Evolutionary conservation across 2,113 vertebrate species (phyloP).

Genomic region (Ammodytes marinus): DNA sequence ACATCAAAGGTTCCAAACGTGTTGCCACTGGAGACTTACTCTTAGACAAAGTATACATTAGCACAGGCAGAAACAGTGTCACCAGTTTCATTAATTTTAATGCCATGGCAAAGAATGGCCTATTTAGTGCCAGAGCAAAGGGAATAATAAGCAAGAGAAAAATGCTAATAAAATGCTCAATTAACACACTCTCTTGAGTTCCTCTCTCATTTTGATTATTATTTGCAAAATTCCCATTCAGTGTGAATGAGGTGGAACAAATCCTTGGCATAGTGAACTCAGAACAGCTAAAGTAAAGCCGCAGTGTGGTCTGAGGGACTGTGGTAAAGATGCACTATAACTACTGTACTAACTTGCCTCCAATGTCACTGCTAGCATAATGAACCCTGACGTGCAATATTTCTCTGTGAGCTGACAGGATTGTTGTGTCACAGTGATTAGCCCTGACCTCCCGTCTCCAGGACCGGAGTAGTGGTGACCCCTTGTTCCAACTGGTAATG

Average conservation of each 20-base stretch:
- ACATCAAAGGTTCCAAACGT: background rate
- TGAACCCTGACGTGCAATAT: slow-evolving; percentile 62
- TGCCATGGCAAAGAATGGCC: background rate
- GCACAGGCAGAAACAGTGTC: background rate
- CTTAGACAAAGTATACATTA: background rate
- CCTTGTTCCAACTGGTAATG: slow-evolving; percentile 69
- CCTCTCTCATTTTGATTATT: background rate
- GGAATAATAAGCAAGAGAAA: slow-evolving; percentile 1
- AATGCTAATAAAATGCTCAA: background rate
- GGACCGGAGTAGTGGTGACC: slow-evolving; percentile 57
- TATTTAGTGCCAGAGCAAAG: background rate
- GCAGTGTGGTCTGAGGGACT: slow-evolving; percentile 18
- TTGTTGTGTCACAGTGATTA: slow-evolving; percentile 69
- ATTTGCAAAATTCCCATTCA: slow-evolving; percentile 19
- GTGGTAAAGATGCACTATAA: slow-evolving; percentile 21
- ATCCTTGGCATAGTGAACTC: slow-evolving; percentile 17
- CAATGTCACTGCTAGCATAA: slow-evolving; percentile 50
- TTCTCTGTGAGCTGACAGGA: slow-evolving; percentile 46
- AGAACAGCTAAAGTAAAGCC: background rate
- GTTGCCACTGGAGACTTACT: background rate
- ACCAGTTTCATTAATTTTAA: background rate
- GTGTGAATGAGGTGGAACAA: slow-evolving; percentile 30
- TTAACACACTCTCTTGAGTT: background rate
- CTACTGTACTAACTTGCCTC: slow-evolving; percentile 35
- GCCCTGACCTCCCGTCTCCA: slow-evolving; percentile 57